Base-by-base conservation (phyloP, 2,797 vertebrate species). In the Chelon auratus region DNA sequence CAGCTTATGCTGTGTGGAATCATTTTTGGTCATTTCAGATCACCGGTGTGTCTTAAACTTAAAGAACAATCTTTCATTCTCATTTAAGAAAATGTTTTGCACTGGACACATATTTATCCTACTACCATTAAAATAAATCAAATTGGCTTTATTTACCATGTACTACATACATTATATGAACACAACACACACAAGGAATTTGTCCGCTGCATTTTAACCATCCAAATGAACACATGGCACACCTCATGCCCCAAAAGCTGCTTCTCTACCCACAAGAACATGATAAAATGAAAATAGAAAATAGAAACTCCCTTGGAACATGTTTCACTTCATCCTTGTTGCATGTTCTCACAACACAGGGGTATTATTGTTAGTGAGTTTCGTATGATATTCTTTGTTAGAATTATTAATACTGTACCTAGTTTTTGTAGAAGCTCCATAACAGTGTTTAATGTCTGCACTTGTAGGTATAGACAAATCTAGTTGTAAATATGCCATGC, bases 1-100 rank as follows among this genome's bases (percentile, higher is more conserved):
- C 84, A 94, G 91, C 92, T 94, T 81, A 82, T 87, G 88, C 61
- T 62, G 33, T 24, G 9, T 26, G 55, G 67, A 63, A 18, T 64
- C 65, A 8, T 59, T 58, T 48, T n/a, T 48, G 4, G 39, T 42
- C 22, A 30, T 62, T 20, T 62, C 22, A 24, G 39, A 61, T 33
- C 0, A 22, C n/a, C 22, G 1, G 15, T 39, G 33, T 20, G 42
- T 43, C 7, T 65, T 10, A 24, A 20, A 60, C 13, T 10, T 42
- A 13, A 53, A 36, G 20, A 1, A 37, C 17, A 47, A n/a, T 47
- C 15, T 47, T 47, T 9, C 7, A 9, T n/a, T 52, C 4, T 9
- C 2, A 3, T 50, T 9, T n/a, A 22, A 33, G 7, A 3, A 13
- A 22, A 9, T 55, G 20, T 30, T 11, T 17, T 33, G 10, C 3